Base-by-base conservation (phyloP, 2,888 invertebrate genomes). In the Apeira syringaria region DNA sequence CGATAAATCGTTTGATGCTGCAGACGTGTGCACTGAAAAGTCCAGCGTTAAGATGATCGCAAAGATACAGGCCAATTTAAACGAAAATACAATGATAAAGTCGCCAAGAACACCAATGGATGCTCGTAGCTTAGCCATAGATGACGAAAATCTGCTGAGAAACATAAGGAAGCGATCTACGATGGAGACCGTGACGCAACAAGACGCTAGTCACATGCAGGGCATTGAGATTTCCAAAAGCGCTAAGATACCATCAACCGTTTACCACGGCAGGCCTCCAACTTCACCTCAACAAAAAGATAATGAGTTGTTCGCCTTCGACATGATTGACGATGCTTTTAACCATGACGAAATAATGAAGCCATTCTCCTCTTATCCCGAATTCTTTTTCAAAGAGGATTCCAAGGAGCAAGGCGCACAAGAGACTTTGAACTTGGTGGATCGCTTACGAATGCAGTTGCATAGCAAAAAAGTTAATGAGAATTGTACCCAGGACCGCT, bases 341-440 rank as follows among this genome's bases (percentile, higher is more conserved):
- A 92, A 92, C 59, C 90, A 91, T 24, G 93, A 93, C 44, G 94
- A 94, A 59, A 86, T 92, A 25, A 89, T 92, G 66, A 92, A 93
- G 63, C 92, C 93, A 0, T 94, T 94, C 69, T 91, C 92, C 3
- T 92, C 93, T 43, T 92, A 92, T 53, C 92, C 92, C 28, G 93
- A 93, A 52, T 90, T 93, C 64, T 83, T 94, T 51, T 93, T 94
- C 65, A 94, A 94, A 66, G 95, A 95, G 67, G 95, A 95, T 68
- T 93, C 94, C 1, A 95, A 95, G 68, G 97, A 97, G 73, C 92
- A 89, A 59, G 95, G 95, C 59, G 95, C 95, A 0, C 91, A 95
- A 50, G 97, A 96, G 72, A 97, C 97, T 0, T 84, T 95, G 47
- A 94, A 96, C 80, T 88, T 97, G 15, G 95, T 97, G 2, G 96